A percentile compares a stretch with the other conserved stretches of the same genome.
These are phyloP conservation scores for Disparrhopalites patrizii DNA, from an alignment of 2,888 invertebrate genomes.

Conservation along the genomic window DNA sequence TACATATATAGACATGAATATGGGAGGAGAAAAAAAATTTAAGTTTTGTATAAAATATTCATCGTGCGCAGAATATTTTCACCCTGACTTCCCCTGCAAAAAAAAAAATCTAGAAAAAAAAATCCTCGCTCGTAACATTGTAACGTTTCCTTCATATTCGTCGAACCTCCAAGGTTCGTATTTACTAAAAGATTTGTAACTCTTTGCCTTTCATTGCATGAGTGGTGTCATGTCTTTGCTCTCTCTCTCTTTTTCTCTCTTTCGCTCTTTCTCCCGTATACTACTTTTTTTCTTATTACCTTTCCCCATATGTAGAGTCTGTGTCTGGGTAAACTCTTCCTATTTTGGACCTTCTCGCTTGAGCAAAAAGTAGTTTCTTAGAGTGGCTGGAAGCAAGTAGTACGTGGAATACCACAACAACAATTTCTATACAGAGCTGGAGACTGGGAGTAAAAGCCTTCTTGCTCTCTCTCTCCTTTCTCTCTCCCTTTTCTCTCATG, in stretches of 20 bases:
- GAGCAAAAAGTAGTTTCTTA: too few relatives aligned
- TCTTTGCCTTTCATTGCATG: conserved; percentile 8
- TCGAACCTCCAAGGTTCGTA: conserved; percentile 10
- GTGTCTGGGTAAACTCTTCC: too few relatives aligned
- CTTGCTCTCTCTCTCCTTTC: background rate
- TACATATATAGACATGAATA: conserved; percentile 2
- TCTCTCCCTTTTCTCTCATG: background rate
- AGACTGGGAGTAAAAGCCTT: too few relatives aligned
- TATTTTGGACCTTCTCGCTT: too few relatives aligned
- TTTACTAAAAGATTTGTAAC: conserved; percentile 6
- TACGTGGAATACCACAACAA: too few relatives aligned
- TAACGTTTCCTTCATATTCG: background rate
- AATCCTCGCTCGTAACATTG: too few relatives aligned
- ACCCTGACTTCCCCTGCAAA: too few relatives aligned
- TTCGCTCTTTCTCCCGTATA: background rate
- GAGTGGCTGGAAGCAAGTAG: too few relatives aligned
- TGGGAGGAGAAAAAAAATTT: conserved; percentile 5
- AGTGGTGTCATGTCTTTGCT: conserved; percentile 1
- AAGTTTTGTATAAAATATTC: conserved; percentile 10
- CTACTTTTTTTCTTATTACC: background rate
- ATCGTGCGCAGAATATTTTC: conserved; percentile 18
- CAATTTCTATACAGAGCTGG: too few relatives aligned
- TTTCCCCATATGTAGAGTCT: too few relatives aligned
- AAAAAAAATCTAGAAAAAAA: too few relatives aligned
- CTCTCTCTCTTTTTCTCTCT: background rate